Evolutionary conservation across 2,113 vertebrate species (phyloP), one percentile per base, ranked within the genome.

Genomic region (Toxotes jaculatrix): DNA sequence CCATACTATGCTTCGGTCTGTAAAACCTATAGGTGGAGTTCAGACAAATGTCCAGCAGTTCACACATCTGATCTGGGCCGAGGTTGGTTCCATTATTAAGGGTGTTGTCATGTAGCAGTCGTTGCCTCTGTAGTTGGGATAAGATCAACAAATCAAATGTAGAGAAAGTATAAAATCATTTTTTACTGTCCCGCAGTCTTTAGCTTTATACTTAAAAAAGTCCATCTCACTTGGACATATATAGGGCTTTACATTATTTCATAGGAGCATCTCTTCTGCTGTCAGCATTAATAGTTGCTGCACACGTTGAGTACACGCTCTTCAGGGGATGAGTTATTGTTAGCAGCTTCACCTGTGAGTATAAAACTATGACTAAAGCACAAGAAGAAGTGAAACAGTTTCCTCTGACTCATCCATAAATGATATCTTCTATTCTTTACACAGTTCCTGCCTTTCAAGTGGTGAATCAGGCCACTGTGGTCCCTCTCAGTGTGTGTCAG

Each of bases 361-460:
- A 59, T 19, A 49, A n/a, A 12, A 34, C n/a, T 40, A 11, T 57
- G 5, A 59, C 21, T 63, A 36, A 51, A n/a, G 64, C 14, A 79
- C 32, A 60, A 9, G 34, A 19, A 57, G 7, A 40, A 61, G 62
- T n/a, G 19, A 61, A 34, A 51, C 3, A 8, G n/a, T 27, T 40
- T 60, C 19, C 34, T 60, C 42, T n/a, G 38, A 56, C 16, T 76
- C 7, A 43, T 53, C 31, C 13, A 3, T 45, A 51, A 13, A 45
- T 31, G 13, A 31, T 21, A 5, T 43, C 27, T 55, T 23, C n/a
- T 57, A 17, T 59, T 47, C 43, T 56, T n/a, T 65, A 34, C 47
- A 45, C 66, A 38, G 45, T 60, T 67, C 9, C 17, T 57, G 74
- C 36, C 21, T 31, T 68, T 61, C 10, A 63, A 60, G 67, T 21